These are phyloP conservation scores for Pasiphila rectangulata DNA, from an alignment of 2,888 invertebrate genomes.

Conservation along the genomic window DNA sequence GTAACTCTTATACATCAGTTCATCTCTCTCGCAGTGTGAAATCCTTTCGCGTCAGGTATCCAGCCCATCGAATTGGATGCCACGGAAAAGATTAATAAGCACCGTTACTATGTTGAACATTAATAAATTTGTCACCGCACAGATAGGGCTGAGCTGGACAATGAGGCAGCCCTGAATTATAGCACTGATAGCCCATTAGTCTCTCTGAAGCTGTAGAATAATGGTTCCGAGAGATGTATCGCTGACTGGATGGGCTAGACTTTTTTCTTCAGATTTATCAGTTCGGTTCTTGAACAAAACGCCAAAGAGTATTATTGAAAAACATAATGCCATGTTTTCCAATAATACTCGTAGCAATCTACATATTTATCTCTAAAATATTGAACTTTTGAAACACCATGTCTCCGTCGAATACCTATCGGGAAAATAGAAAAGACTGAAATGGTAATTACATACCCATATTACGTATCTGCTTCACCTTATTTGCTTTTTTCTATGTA, in stretches of 20 bases:
- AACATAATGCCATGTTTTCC: too few relatives aligned
- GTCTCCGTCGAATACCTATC: too few relatives aligned
- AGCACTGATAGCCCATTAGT: slow-evolving; percentile 71
- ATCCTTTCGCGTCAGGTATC: slow-evolving; percentile 18
- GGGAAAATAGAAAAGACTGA: too few relatives aligned
- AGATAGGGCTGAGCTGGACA: slow-evolving; percentile 75
- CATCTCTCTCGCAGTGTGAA: slow-evolving; percentile 14
- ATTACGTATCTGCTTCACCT: too few relatives aligned
- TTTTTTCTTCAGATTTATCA: background rate
- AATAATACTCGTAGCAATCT: too few relatives aligned
- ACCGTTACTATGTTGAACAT: slow-evolving; percentile 65
- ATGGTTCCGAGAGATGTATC: slow-evolving; percentile 53
- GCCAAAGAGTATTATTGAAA: too few relatives aligned
- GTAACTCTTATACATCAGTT: background rate
- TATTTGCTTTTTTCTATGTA: too few relatives aligned
- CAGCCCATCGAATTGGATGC: slow-evolving; percentile 60
- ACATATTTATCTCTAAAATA: too few relatives aligned
- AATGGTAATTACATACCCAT: too few relatives aligned
- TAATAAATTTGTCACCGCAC: slow-evolving; percentile 78
- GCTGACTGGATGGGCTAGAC: slow-evolving; percentile 17
- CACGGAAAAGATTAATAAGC: slow-evolving; percentile 59
- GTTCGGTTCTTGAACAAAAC: too few relatives aligned
- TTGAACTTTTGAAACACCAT: too few relatives aligned
- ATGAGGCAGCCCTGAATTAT: slow-evolving; percentile 74
- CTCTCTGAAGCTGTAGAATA: slow-evolving; percentile 69